Conservation (phyloP, 2,113 vertebrate species). For the Dendrocopos noguchii region DNA sequence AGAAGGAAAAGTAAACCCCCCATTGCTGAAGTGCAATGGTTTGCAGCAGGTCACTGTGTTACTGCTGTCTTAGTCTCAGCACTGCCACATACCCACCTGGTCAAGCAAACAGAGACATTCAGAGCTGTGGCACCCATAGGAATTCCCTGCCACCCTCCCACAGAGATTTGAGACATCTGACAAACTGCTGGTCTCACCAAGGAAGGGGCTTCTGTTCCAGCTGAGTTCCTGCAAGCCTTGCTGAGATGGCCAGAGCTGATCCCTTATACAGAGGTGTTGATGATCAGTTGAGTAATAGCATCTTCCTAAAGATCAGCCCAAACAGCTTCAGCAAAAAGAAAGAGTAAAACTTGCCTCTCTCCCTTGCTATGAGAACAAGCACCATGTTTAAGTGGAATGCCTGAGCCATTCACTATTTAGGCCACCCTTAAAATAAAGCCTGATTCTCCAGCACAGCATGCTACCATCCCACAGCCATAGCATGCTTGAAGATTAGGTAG, state of each 20-base stretch:
- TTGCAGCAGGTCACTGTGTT: neutral
- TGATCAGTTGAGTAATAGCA: neutral
- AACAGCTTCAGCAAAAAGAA: neutral
- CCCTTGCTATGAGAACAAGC: neutral
- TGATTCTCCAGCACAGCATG: neutral
- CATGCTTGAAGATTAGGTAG: neutral
- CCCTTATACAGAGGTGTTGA: neutral
- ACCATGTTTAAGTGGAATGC: neutral
- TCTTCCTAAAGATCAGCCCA: neutral
- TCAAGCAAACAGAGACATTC: neutral
- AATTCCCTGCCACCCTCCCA: neutral
- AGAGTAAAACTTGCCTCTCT: neutral
- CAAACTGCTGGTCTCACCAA: neutral
- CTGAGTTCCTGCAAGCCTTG: neutral
- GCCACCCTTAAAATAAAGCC: neutral
- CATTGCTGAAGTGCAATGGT: neutral
- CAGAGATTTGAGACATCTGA: accelerated
- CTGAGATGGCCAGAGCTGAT: neutral
- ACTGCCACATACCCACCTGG: accelerated
- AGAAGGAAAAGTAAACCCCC: neutral
- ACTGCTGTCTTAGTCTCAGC: neutral
- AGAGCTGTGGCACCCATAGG: neutral
- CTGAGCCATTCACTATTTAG: neutral
- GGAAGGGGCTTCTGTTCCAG: neutral
- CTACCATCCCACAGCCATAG: neutral